Percentiles rank a stretch among this genome's conserved stretches.
phyloP scores from a whole-genome alignment of 1,140 invertebrate genomes.

The Mactra quadrangularis region DNA sequence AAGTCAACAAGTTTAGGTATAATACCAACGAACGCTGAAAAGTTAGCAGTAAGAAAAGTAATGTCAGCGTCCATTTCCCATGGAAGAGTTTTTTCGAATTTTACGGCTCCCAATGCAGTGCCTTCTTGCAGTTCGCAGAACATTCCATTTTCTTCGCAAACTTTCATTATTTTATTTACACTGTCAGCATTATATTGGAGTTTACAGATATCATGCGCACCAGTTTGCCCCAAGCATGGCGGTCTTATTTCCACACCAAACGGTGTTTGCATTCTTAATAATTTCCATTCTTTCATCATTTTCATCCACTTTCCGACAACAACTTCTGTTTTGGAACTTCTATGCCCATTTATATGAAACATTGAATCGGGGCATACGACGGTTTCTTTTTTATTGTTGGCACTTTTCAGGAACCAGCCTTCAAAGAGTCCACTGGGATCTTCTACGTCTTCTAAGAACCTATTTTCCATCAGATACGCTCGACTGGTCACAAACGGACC shows the following conservation, averaged over 20 bases:
- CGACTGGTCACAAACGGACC: constrained; percentile 76
- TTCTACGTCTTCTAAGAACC: constrained; percentile 65
- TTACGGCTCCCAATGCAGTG: constrained; percentile 76
- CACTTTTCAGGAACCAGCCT: constrained; percentile 78
- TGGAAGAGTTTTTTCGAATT: constrained; percentile 74
- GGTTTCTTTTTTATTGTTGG: constrained; percentile 41
- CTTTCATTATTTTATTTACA: constrained; percentile 60
- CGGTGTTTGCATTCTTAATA: constrained; percentile 5
- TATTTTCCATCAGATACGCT: constrained; percentile 48
- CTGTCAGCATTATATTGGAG: constrained; percentile 47
- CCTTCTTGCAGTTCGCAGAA: constrained; percentile 74
- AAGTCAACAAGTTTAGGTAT: constrained; percentile 46
- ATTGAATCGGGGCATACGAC: constrained; percentile 77
- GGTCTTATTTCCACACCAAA: background rate
- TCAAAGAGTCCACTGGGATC: constrained; percentile 65
- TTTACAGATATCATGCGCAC: constrained; percentile 39
- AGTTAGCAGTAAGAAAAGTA: constrained; percentile 62
- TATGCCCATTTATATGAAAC: constrained; percentile 63
- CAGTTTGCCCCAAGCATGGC: background rate
- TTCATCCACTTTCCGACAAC: background rate
- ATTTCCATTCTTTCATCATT: constrained; percentile 24
- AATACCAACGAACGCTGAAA: constrained; percentile 54
- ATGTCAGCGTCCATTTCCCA: constrained; percentile 79
- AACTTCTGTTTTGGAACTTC: too few species aligned
- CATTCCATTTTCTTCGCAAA: constrained; percentile 55